phyloP scores from a whole-genome alignment of 2,797 vertebrate species.

The Neosilurus mollespiculum region DNA sequence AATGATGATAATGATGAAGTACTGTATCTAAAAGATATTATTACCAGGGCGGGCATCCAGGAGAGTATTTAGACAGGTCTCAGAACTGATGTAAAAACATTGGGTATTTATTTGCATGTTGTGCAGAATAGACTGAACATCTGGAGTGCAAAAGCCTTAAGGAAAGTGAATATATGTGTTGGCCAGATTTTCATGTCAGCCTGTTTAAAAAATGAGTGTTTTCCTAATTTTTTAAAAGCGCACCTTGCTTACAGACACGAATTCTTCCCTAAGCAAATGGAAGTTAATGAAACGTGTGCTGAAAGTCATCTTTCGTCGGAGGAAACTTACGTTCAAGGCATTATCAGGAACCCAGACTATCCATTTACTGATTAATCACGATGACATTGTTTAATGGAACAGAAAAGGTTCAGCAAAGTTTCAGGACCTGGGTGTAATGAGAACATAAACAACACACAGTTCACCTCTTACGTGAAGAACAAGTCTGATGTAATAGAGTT shows the following conservation, averaged over 20 bases:
- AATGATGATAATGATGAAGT: no score
- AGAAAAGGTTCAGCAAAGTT: slow-evolving; percentile 47
- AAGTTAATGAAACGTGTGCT: slow-evolving; percentile 55
- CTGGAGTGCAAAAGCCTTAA: neutral
- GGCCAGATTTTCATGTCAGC: slow-evolving; percentile 6
- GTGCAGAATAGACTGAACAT: neutral
- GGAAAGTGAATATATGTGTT: slow-evolving; percentile 16
- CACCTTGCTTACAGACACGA: slow-evolving; percentile 29
- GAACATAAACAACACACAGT: slow-evolving; percentile 33
- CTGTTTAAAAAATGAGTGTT: slow-evolving; percentile 33
- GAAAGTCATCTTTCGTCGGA: slow-evolving; percentile 47
- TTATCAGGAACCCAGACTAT: slow-evolving; percentile 47
- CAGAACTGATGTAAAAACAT: neutral
- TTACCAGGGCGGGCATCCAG: neutral
- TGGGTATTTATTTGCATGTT: neutral
- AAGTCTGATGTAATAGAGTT: neutral
- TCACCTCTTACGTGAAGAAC: neutral
- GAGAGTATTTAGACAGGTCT: neutral
- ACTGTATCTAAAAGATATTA: neutral
- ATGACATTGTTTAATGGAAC: slow-evolving; percentile 55
- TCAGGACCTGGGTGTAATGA: slow-evolving; percentile 43
- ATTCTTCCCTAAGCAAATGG: slow-evolving; percentile 56
- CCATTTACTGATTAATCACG: slow-evolving; percentile 61
- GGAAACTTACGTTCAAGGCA: slow-evolving; percentile 29
- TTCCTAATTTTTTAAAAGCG: slow-evolving; percentile 58